These are phyloP conservation scores for Drosophila neotestacea DNA, from an alignment of 2,888 invertebrate species.

Conservation along the genomic window DNA sequence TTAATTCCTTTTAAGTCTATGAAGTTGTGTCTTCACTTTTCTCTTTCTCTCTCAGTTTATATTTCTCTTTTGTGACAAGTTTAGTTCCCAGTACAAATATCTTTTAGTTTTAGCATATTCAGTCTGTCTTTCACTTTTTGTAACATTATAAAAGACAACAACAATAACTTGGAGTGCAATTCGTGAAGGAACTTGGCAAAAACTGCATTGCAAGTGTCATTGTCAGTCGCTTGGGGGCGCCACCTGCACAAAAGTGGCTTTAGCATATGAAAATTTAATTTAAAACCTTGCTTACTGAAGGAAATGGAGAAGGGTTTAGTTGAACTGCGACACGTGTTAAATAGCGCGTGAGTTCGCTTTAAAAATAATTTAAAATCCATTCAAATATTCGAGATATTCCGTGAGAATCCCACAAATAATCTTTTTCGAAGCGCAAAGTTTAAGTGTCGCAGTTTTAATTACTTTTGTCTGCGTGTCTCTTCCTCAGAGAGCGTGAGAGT, in stretches of 20 bases:
- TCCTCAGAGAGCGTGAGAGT: background rate
- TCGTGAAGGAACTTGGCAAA: conserved; percentile 51
- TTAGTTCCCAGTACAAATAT: conserved; percentile 1
- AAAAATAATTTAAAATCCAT: conserved; percentile 44
- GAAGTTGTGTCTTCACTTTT: background rate
- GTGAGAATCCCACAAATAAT: conserved; percentile 55
- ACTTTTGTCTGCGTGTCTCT: conserved; percentile 65
- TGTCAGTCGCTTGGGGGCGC: conserved; percentile 60
- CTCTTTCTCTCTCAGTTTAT: background rate
- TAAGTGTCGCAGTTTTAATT: conserved; percentile 77
- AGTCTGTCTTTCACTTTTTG: conserved; percentile 26
- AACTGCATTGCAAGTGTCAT: conserved; percentile 65
- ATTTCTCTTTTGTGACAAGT: background rate
- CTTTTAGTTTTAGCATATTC: conserved; percentile 16
- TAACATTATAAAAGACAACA: conserved; percentile 38
- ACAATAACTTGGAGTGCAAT: conserved; percentile 16
- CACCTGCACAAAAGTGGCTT: conserved; percentile 53
- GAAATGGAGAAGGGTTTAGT: background rate
- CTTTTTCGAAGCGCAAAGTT: conserved; percentile 72
- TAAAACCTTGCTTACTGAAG: conserved; percentile 49
- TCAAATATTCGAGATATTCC: background rate
- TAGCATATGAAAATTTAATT: conserved; percentile 73
- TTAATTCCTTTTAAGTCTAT: background rate
- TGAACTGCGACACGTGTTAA: conserved; percentile 50
- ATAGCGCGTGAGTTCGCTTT: conserved; percentile 62